phyloP scores from a whole-genome alignment of 2,797 vertebrate species.

The Chaunax sp. region DNA sequence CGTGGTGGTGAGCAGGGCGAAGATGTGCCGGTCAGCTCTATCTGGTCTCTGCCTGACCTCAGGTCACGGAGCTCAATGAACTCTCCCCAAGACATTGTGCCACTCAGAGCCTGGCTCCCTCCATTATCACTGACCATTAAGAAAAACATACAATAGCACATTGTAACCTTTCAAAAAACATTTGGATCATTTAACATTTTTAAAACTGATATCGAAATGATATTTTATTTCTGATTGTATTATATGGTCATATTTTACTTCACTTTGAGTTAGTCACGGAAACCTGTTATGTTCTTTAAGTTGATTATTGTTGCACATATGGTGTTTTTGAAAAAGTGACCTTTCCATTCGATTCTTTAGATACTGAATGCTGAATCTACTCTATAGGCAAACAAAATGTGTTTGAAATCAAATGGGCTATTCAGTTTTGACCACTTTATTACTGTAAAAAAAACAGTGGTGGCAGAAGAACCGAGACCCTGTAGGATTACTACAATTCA shows the following conservation, averaged over 20 bases:
- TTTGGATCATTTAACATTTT: not conserved
- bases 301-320: no score
- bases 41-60: slow-evolving; percentile 67
- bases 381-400: not conserved
- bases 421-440: not conserved
- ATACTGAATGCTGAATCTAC: no score
- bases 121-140: slow-evolving; percentile 44
- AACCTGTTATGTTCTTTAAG: no score
- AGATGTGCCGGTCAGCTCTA: slow-evolving; percentile 69
- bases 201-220: no score
- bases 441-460: no score
- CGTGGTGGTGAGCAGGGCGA: slow-evolving; percentile 81
- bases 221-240: no score
- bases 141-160: slow-evolving; percentile 14
- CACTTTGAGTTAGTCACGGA: no score
- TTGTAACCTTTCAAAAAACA: not conserved
- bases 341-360: not conserved
- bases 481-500: no score
- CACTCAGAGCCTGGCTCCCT: slow-evolving; percentile 55
- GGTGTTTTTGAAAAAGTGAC: not conserved
- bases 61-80: slow-evolving; percentile 91
- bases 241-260: not conserved
- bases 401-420: not conserved
- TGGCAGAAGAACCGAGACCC: no score
- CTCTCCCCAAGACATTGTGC: slow-evolving; percentile 81